Evolutionary conservation across 2,113 vertebrate species (phyloP), one percentile per base, ranked within the genome.

Genomic region (Henicopernis longicauda): DNA sequence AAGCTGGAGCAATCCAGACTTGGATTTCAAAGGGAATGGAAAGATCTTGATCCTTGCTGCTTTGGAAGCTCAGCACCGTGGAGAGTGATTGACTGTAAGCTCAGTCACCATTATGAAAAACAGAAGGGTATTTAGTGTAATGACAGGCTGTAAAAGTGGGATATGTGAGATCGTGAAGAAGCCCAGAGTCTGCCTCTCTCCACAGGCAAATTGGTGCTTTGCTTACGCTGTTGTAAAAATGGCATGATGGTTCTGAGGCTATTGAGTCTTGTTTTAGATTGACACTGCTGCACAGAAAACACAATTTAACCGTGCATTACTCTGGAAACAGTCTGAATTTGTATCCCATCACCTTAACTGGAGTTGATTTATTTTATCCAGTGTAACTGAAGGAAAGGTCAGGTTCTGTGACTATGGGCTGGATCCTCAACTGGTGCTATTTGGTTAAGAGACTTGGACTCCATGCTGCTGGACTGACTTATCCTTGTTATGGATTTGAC

Each of bases 1-100:
- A 90, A 96, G 54, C 66, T 89, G 63, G 52, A 93, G 78, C 67
- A 90, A 84, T 95, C 85, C 62, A 95, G 63, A 65, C 80, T 91
- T 96, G 83, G 77, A 66, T 96, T 96, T 97, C 32, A 63, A 73
- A 91, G 69, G 61, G 52, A 74, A 15, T 62, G 69, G 82, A 73
- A 67, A 70, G 74, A 65, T 84, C 89, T 93, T 93, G 62, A 74
- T 82, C 52, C 47, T 16, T 94, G 62, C 42, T 78, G 61, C 40
- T 82, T 79, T 85, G 91, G 70, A 85, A 69, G 70, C 44, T 91
- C 88, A 80, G 83, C 67, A 71, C n/a, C 20, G 12, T 40, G 22
- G 59, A 44, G 19, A 69, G 18, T 72, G 95, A 62, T 45, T 92
- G 84, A 87, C 67, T 76, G 18, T 61, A 49, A 87, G 49, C 72